phyloP scores from a whole-genome alignment of 1,140 invertebrate species.

The Solenopsis invicta region DNA sequence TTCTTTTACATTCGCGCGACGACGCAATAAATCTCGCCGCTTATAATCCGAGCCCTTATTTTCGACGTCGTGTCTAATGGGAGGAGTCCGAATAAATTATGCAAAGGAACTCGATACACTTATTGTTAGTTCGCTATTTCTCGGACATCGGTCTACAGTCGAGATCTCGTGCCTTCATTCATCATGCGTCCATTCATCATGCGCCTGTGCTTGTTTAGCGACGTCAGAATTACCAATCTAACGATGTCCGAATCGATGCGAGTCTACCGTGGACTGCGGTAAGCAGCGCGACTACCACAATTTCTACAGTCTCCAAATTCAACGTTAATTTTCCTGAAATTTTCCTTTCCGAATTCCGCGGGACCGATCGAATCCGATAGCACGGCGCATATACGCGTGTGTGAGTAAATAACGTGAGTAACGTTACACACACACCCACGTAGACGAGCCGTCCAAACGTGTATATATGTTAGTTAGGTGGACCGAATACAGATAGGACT shows the following conservation, averaged over 20 bases:
- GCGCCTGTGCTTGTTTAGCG: conserved; percentile 4
- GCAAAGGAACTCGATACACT: conserved; percentile 49
- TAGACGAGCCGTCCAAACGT: background rate
- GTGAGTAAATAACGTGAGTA: conserved; percentile 26
- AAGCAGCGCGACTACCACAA: background rate
- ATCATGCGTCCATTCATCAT: conserved; percentile 32
- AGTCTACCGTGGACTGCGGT: background rate
- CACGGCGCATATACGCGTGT: background rate
- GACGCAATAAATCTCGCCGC: conserved; percentile 53
- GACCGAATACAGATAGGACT: conserved; percentile 52
- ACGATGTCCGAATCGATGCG: background rate
- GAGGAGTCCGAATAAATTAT: conserved; percentile 54
- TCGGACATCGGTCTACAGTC: conserved; percentile 25
- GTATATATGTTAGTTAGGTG: conserved; percentile 28
- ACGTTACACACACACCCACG: background rate
- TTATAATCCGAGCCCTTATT: conserved; percentile 51
- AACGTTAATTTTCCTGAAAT: conserved; percentile 38
- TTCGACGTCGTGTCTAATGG: conserved; percentile 49
- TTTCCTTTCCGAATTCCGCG: conserved; percentile 25
- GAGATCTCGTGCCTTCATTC: conserved; percentile 22
- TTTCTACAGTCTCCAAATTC: background rate
- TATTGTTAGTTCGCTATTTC: conserved; percentile 41
- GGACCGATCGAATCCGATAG: conserved; percentile 45
- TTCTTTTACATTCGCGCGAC: conserved; percentile 49
- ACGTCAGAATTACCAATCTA: conserved; percentile 3